Conservation (phyloP, 2,797 vertebrate genomes). For the Sparus aurata region DNA sequence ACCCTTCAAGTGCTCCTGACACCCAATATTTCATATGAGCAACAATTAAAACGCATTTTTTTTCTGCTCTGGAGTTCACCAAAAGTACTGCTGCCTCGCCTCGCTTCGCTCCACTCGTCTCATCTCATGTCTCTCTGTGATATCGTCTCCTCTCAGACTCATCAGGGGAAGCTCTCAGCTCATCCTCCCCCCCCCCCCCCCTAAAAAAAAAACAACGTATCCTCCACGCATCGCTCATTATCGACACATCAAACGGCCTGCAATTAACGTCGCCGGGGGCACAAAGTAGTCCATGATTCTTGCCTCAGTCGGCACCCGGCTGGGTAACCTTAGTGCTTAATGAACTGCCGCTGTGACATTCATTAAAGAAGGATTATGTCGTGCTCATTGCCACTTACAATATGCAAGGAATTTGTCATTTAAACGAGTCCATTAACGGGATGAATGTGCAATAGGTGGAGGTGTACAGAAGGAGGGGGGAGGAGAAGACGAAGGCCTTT, state of each 20-base stretch:
- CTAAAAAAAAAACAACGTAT: neutral
- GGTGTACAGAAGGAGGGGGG: neutral
- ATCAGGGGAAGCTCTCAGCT: neutral
- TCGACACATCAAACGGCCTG: slow-evolving; percentile 63
- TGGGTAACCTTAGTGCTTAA: slow-evolving; percentile 77
- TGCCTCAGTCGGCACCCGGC: slow-evolving; percentile 32
- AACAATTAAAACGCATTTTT: slow-evolving; percentile 36
- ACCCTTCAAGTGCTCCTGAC: slow-evolving; percentile 33
- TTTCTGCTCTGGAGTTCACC: slow-evolving; percentile 12
- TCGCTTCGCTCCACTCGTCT: slow-evolving; percentile 20
- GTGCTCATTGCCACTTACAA: slow-evolving; percentile 76
- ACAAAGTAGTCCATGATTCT: slow-evolving; percentile 63
- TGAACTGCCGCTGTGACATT: slow-evolving; percentile 81
- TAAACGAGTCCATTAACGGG: slow-evolving; percentile 74
- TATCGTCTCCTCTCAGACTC: slow-evolving; percentile 3
- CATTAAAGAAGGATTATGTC: slow-evolving; percentile 82
- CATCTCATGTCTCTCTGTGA: slow-evolving; percentile 11
- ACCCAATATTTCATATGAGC: slow-evolving; percentile 53
- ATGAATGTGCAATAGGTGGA: slow-evolving; percentile 56
- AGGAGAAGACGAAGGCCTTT: neutral
- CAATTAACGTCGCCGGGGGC: slow-evolving; percentile 64
- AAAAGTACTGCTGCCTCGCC: neutral
- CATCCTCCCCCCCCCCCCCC: too few relatives aligned
- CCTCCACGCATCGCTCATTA: slow-evolving; percentile 55
- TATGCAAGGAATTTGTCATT: slow-evolving; percentile 77